Evolutionary conservation across 2,797 vertebrate genomes (phyloP), one percentile per base, ranked within the genome.

Genomic region (Heliangelus exortis): DNA sequence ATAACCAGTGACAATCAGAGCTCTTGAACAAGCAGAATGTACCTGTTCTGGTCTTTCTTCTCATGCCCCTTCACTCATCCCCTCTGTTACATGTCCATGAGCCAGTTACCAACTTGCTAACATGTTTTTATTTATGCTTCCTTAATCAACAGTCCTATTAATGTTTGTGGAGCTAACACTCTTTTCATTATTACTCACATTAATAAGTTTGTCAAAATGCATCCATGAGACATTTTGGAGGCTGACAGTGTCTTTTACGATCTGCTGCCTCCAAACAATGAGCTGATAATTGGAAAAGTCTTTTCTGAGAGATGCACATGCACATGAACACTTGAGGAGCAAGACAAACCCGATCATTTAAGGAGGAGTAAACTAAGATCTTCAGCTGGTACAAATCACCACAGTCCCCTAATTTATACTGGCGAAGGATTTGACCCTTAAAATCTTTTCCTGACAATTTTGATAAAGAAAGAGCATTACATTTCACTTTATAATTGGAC

Each of bases 401-500:
- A 78, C 34, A 79, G 48, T 41, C 73, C 85, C 55, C 51, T 91
- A 88, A 93, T 91, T 91, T 88, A 95, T 34, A 88, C n/a, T 41
- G 51, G 76, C 69, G 89, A 69, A 92, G 48, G 45, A 84, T 91
- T 69, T 94, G 92, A 96, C 87, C 91, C 84, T 92, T 92, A 84
- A 96, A 96, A 96, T 95, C 63, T 90, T 91, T 92, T 90, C 80
- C 91, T 97, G 89, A 90, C 89, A 93, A 48, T 94, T 96, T 45
- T 92, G 83, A 90, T 90, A 93, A 93, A 93, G 95, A 91, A 95
- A 92, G 85, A 82, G 73, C 91, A 94, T 94, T 84, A 90, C 74
- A 95, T 96, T 97, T 93, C 85, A 90, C 83, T 94, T 90, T 91
- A 92, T 95, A 94, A 96, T 96, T 84, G 91, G 74, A 79, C 77